Evolutionary conservation across 2,113 vertebrate species (phyloP), one percentile per base, ranked within the genome.

Genomic region (Microtus ochrogaster): DNA sequence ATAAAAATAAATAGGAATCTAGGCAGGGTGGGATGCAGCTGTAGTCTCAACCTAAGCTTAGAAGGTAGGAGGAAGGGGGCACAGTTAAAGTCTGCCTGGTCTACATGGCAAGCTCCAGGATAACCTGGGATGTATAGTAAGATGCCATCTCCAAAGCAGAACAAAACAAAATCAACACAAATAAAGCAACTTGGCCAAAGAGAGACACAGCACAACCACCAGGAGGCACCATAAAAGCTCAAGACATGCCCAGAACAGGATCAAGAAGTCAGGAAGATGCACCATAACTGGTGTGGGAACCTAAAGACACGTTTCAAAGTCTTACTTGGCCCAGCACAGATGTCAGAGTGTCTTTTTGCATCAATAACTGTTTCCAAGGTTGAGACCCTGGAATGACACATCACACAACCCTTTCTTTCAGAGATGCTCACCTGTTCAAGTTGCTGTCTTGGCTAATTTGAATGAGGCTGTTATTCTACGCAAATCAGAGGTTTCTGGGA

Each of bases 401-500:
- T 79, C 41, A 41, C 72, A 39, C 63, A n/a, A 68, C 13, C 65
- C 92, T 92, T 94, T 84, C 85, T 95, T 85, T 85, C 12, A 70
- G 49, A 52, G 12, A 52, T 14, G 49, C 49, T 52, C 13, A 3
- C 49, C 49, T 52, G 49, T 14, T 66, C 2, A 5, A 95, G 49
- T 2, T 92, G 84, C 44, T 81, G 47, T 39, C 89, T 36, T 41
- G 16, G 0, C 14, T 58, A 61, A 61, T 74, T 74, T 73, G 47
- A 94, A 73, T 39, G 0, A 7, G 68, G n/a, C 0, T 12, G 5
- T 36, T 47, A 30, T 91, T 16, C 44, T 76, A 47, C 5, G 16
- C 68, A 68, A 63, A 79, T 49, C 41, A 78, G 61, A 94, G 55
- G 52, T 10, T 41, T 7, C 82, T 89, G 36, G 78, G 47, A 83